These are phyloP conservation scores for Onychostoma macrolepis DNA, from an alignment of 2,113 vertebrate genomes.

Conservation along the genomic window DNA sequence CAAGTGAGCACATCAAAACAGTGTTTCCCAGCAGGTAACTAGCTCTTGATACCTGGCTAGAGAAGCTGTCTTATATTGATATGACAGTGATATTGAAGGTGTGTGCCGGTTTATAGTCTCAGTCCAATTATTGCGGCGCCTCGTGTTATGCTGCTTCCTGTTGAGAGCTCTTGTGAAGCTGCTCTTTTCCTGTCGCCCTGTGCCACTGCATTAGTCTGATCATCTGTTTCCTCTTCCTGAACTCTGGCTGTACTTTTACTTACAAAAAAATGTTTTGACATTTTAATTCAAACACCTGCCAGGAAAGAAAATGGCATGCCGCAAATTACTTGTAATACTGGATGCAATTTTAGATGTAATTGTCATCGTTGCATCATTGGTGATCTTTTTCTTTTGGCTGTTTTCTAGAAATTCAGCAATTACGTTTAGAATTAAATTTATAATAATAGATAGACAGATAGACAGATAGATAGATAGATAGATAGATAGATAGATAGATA, in stretches of 20 bases:
- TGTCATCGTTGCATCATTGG: neutral
- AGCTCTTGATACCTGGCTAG: neutral
- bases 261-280: neutral
- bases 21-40: neutral
- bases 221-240: conserved; percentile 17
- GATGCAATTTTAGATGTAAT: neutral
- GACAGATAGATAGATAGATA: too few relatives aligned
- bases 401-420: neutral
- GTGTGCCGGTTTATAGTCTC: neutral
- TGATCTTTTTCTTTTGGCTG: neutral
- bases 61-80: neutral
- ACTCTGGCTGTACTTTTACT: neutral
- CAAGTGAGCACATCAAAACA: neutral
- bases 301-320: neutral
- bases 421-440: neutral
- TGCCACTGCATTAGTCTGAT: conserved; percentile 5
- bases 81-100: neutral
- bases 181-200: neutral
- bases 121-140: neutral
- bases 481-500: too few relatives aligned
- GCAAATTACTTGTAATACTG: neutral
- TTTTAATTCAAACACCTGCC: conserved; percentile 14
- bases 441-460: too few relatives aligned
- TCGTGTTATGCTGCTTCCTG: neutral
- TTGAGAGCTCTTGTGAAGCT: conserved; percentile 11